Base-by-base conservation (phyloP, 2,888 invertebrate species). In the Drosophila meridiana region DNA sequence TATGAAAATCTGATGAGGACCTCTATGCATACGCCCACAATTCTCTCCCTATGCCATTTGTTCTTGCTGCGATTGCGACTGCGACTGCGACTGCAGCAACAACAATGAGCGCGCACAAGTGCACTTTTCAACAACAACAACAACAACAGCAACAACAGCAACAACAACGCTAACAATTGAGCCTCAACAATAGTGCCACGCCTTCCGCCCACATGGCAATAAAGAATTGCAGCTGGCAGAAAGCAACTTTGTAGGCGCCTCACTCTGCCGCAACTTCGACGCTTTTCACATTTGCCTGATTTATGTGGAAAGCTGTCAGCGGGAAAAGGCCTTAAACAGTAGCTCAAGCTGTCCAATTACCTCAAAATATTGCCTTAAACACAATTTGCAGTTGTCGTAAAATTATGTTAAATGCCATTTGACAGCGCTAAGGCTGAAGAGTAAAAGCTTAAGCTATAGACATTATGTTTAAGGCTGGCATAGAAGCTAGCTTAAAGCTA, bases 161-260 rank as follows among this genome's bases (percentile, higher is more conserved):
- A 32, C n/a, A 38, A 50, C 45, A 55, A 65, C 36, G n/a, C 57
- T 45, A 59, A 64, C 50, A 50, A 36, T 52, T 26, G 52, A 36
- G 52, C 20, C 34, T 36, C 34, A 50, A 59, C 38, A 55, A 58
- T 75, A 62, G 40, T 28, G n/a, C 48, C 43, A 13, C 52, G 9
- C 26, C 13, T 34, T 9, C 45, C 4, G 70, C 60, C 71, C 55
- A 50, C 45, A 26, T 28, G n/a, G 60, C 62, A 28, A 53, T 71
- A 67, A 61, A 76, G 66, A 68, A 64, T 66, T 14, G 20, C 55
- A 69, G 62, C 43, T 65, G 53, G 68, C 61, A 67, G 80, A 67
- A 77, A 43, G 47, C 36, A 74, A 71, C 58, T 74, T 77, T 82
- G 64, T 69, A 60, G 73, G 64, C 75, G 63, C 8, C 60, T n/a